Conservation (phyloP, 2,113 vertebrate genomes). For the Sceloporus undulatus region DNA sequence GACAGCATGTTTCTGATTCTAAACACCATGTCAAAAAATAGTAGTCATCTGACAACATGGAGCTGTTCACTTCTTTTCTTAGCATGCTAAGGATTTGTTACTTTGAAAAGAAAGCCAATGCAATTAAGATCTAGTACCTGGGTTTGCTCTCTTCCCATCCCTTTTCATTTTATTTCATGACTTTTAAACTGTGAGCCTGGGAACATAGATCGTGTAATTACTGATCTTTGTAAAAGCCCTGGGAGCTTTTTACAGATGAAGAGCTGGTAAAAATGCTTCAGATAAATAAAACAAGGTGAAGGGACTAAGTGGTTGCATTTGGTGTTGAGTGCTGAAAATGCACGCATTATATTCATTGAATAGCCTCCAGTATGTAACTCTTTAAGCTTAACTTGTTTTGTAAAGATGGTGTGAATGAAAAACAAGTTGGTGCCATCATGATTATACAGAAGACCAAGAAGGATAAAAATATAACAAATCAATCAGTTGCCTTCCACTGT, state of each 20-base stretch:
- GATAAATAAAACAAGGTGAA: not conserved
- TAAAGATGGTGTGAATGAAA: not conserved
- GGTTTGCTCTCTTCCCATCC: not conserved
- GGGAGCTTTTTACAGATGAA: not conserved
- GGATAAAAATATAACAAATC: slow-evolving; percentile 3
- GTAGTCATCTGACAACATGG: not conserved
- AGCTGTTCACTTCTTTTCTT: not conserved
- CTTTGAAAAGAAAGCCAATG: not conserved
- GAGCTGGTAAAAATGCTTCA: not conserved
- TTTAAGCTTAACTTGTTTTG: not conserved
- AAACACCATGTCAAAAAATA: not conserved
- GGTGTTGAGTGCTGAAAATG: not conserved
- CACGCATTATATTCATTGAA: not conserved
- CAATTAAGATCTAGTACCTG: not conserved
- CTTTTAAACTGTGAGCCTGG: not conserved
- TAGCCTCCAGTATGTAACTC: not conserved
- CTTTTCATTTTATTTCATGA: not conserved
- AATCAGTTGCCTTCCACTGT: not conserved
- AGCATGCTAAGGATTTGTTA: not conserved
- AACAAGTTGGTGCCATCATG: not conserved
- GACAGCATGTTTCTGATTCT: not conserved
- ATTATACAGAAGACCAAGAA: not conserved
- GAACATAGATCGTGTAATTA: not conserved
- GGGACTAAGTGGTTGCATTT: not conserved
- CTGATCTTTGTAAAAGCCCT: not conserved